phyloP scores from a whole-genome alignment of 2,113 vertebrate species.

The Pterocles orientalis region DNA sequence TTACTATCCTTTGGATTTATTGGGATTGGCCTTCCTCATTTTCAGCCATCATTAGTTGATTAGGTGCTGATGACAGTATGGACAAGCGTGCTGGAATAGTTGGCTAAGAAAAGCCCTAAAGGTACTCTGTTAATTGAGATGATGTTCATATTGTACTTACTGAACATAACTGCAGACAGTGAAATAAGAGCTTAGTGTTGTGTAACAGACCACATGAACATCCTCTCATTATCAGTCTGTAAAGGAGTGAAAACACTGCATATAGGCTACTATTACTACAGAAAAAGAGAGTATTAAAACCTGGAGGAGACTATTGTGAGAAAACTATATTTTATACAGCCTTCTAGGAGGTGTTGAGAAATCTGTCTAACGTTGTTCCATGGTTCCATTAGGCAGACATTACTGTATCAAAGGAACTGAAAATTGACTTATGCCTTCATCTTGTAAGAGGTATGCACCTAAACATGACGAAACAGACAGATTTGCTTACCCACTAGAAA shows the following conservation, averaged over 20 bases:
- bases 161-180: constrained; percentile 68
- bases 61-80: constrained; percentile 82
- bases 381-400: background rate
- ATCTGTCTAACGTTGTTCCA: background rate
- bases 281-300: constrained; percentile 2
- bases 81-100: constrained; percentile 74
- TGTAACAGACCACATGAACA: constrained; percentile 55
- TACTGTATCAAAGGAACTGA: background rate
- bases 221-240: constrained; percentile 55
- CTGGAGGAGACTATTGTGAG: background rate
- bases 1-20: constrained; percentile 84
- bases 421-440: background rate
- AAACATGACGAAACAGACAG: background rate
- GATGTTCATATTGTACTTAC: constrained; percentile 73
- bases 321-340: constrained; percentile 4
- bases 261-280: background rate
- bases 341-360: background rate
- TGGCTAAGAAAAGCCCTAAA: constrained; percentile 74
- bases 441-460: background rate
- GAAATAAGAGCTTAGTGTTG: constrained; percentile 58
- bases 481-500: background rate
- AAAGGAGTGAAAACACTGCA: constrained; percentile 35
- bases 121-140: constrained; percentile 81
- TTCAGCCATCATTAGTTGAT: constrained; percentile 89
- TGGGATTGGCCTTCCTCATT: constrained; percentile 86